These are phyloP conservation scores for Acronicta aceris DNA, from an alignment of 2,888 invertebrate species.

Conservation along the genomic window DNA sequence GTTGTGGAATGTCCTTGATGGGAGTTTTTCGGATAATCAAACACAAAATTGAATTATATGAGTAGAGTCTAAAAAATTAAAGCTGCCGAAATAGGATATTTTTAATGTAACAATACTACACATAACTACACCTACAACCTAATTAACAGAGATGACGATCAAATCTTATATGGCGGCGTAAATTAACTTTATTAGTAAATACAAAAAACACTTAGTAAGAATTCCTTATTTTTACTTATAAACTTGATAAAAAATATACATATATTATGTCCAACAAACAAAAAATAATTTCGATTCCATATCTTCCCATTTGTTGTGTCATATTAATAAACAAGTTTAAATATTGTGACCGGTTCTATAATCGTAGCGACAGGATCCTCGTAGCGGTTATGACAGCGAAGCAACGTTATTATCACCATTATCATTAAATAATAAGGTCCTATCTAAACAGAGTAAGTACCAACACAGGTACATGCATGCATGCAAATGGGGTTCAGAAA, in stretches of 20 bases:
- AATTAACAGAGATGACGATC: conserved; percentile 6
- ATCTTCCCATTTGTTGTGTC: conserved; percentile 31
- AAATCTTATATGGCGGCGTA: neutral
- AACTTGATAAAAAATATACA: conserved; percentile 1
- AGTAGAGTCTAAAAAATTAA: conserved; percentile 4
- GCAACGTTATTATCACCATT: conserved; percentile 68
- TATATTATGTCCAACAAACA: conserved; percentile 2
- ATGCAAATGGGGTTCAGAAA: conserved; percentile 73
- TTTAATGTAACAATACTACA: neutral
- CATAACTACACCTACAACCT: conserved; percentile 24
- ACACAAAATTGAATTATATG: conserved; percentile 11
- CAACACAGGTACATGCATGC: conserved; percentile 38
- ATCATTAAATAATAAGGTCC: conserved; percentile 75
- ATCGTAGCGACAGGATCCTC: conserved; percentile 59
- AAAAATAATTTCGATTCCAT: conserved; percentile 1
- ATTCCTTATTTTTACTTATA: neutral
- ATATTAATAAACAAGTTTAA: conserved; percentile 61
- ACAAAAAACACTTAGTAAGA: too few relatives aligned
- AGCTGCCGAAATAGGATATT: neutral
- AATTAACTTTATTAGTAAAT: too few relatives aligned
- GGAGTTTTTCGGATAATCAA: conserved; percentile 1
- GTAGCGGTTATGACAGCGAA: conserved; percentile 47
- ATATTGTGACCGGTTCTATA: conserved; percentile 63
- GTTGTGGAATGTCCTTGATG: conserved; percentile 14
- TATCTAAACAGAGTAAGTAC: conserved; percentile 71